Conservation (phyloP, 2,888 invertebrate genomes). For the Argyresthia goedartella region DNA sequence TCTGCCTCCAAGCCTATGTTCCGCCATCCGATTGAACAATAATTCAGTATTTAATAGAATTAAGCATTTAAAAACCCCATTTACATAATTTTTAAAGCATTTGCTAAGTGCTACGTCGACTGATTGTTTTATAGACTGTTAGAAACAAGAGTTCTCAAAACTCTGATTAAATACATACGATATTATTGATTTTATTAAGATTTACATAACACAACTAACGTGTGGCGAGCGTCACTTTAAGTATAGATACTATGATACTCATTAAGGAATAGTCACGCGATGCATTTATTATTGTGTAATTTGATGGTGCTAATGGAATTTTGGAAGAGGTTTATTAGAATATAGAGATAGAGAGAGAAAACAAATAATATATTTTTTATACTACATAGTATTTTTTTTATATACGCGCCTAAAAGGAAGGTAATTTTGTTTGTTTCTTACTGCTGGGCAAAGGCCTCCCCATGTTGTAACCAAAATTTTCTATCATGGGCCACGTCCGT, state of each 20-base stretch:
- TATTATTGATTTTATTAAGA: neutral
- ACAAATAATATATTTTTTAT: neutral
- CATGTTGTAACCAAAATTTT: too few relatives aligned
- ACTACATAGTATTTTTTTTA: neutral
- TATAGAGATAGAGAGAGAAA: neutral
- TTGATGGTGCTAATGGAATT: constrained; percentile 37
- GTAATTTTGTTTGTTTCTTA: too few relatives aligned
- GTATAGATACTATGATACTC: constrained; percentile 36
- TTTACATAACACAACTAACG: too few relatives aligned
- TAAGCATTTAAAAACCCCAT: neutral
- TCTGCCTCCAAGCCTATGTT: constrained; percentile 63
- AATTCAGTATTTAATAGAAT: neutral
- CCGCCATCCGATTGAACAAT: neutral
- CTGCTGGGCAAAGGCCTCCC: too few relatives aligned
- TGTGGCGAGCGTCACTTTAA: too few relatives aligned
- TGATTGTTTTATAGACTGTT: neutral
- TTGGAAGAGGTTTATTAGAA: neutral
- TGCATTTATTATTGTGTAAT: constrained; percentile 58
- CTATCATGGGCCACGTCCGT: too few relatives aligned
- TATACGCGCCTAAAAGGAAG: too few relatives aligned
- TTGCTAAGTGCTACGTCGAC: neutral
- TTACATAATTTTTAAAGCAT: neutral
- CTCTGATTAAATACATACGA: neutral
- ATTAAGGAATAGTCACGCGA: constrained; percentile 48
- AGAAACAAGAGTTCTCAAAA: neutral